Base-by-base conservation (phyloP, 2,113 vertebrate species). In the Microcebus ravelobensis region DNA sequence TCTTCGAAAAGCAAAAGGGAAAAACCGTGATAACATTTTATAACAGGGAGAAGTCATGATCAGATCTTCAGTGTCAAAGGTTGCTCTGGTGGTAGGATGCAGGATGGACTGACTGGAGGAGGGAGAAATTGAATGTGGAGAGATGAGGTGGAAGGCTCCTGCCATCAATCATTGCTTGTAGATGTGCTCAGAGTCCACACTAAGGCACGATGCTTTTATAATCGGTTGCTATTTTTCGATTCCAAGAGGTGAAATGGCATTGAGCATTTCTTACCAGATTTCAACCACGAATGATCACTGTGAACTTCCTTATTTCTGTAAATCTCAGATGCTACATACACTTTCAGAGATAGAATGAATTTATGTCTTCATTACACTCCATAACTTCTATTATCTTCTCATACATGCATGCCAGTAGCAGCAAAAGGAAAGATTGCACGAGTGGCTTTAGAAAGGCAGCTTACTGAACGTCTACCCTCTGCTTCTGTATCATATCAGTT, bases 401-500 rank as follows among this genome's bases (percentile, higher is more conserved):
- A 39, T 48, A 67, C 79, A 77, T 48, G n/a, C 74, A 71, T 1
- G 61, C 39, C 90, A 81, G 50, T 55, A 79, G 80, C 50, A 87
- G 80, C 63, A 95, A 91, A 73, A 77, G 67, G 8, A 29, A 81
- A 94, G 73, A 82, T 2, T 59, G 9, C 21, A 50, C 61, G 82
- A 85, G 71, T 34, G 36, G 42, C 87, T 77, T 76, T 71, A 85
- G 74, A 82, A 95, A 84, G 55, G 71, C 76, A 94, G 76, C 81
- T 71, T 55, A 39, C 29, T 39, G 36, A 92, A 76, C 14, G 68
- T 88, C 83, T 82, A 73, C 67, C 83, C 73, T 89, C 74, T 65
- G 86, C 71, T 87, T 84, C 92, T 84, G 50, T 36, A 42, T 86
- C 87, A 27, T 74, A 84, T 96, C 96, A 95, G 36, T 73, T 10